These are phyloP conservation scores for human (Homo sapiens) DNA, from an alignment of 2,113 vertebrate genomes.

Conservation along the genomic window GRCh38 chr15:22827501-22828000, in stretches of 20 bases:
- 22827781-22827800: neutral
- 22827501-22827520: conserved; percentile 60
- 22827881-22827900: neutral
- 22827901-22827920: neutral
- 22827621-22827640: neutral
- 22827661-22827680: neutral
- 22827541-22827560: conserved; percentile 69
- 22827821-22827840: neutral
- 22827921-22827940: neutral
- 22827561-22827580: conserved; percentile 62
- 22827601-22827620: conserved; percentile 45
- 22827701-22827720: neutral
- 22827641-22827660: neutral
- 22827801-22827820: neutral
- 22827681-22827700: conserved; percentile 56
- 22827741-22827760: conserved; percentile 47
- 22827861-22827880: neutral
- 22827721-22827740: neutral
- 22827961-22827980: neutral
- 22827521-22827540: conserved; percentile 53
- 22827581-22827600: conserved; percentile 59
- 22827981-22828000: neutral
- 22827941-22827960: neutral
- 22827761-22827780: neutral
- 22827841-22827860: neutral